A percentile compares a stretch with the other conserved stretches of the same genome.
phyloP scores from a whole-genome alignment of 2,113 vertebrate species.

The Cyprinodon variegatus region DNA sequence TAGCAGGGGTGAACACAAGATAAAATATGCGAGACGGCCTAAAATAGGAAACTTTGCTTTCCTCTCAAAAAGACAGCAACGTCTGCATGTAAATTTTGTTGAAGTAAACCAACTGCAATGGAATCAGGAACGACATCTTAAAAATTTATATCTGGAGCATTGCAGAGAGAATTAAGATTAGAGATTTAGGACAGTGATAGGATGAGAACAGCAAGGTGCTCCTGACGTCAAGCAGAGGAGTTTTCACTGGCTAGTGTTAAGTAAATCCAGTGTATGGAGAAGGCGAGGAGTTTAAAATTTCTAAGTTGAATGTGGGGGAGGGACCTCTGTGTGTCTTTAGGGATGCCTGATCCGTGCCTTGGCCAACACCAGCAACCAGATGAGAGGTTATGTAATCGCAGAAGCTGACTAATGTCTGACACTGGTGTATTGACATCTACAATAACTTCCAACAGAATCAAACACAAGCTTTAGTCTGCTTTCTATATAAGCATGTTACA shows the following conservation, averaged over 20 bases:
- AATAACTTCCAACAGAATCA: slow-evolving; percentile 63
- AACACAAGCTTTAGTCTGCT: slow-evolving; percentile 26
- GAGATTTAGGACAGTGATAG: slow-evolving; percentile 10
- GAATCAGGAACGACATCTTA: slow-evolving; percentile 54
- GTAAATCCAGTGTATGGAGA: slow-evolving; percentile 27
- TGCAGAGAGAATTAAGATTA: slow-evolving; percentile 5
- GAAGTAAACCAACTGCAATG: slow-evolving; percentile 52
- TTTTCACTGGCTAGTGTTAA: slow-evolving; percentile 33
- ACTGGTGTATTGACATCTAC: slow-evolving; percentile 66
- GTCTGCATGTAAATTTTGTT: slow-evolving; percentile 32
- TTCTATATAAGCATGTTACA: slow-evolving; percentile 1
- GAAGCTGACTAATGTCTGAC: slow-evolving; percentile 64
- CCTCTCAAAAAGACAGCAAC: slow-evolving; percentile 41
- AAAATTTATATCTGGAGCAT: slow-evolving; percentile 35
- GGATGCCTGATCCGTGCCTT: slow-evolving; percentile 74
- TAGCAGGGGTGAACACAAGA: slow-evolving; percentile 53
- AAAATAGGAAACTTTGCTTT: slow-evolving; percentile 64
- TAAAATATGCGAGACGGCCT: slow-evolving; percentile 69
- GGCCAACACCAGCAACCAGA: slow-evolving; percentile 72
- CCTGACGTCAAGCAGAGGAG: slow-evolving; percentile 37
- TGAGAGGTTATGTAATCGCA: slow-evolving; percentile 70
- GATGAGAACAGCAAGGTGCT: slow-evolving; percentile 21
- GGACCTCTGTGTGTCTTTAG: slow-evolving; percentile 65
- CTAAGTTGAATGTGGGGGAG: slow-evolving; percentile 33
- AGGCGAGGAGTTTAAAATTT: slow-evolving; percentile 9